Evolutionary conservation across 2,797 vertebrate species (phyloP).

Genomic region (Neostethus bicornis): DNA sequence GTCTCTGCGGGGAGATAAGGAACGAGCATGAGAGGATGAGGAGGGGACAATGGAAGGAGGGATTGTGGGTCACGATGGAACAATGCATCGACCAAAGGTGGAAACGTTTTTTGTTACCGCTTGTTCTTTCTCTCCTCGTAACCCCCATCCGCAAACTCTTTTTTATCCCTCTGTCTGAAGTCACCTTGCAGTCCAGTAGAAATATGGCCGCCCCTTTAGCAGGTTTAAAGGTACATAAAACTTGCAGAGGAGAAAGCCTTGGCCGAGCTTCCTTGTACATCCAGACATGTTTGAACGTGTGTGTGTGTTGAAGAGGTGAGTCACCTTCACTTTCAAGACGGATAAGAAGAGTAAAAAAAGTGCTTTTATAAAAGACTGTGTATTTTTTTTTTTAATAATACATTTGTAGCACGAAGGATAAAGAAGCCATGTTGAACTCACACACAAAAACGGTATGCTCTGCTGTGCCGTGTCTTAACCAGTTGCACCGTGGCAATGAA

Average conservation of each 20-base stretch:
- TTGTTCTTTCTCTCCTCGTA: constrained; percentile 52
- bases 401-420: constrained; percentile 42
- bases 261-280: constrained; percentile 20
- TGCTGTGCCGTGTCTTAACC: constrained; percentile 29
- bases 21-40: constrained; percentile 51
- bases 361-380: constrained; percentile 45
- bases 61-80: constrained; percentile 42
- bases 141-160: constrained; percentile 9
- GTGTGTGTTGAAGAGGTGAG: constrained; percentile 34
- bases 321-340: constrained; percentile 49
- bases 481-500: constrained; percentile 36
- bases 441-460: constrained; percentile 28
- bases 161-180: constrained; percentile 29
- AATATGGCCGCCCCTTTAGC: constrained; percentile 58
- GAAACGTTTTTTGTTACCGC: constrained; percentile 35
- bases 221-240: constrained; percentile 71
- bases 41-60: constrained; percentile 47
- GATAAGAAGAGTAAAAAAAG: constrained; percentile 28
- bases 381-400: constrained; percentile 50
- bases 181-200: constrained; percentile 69
- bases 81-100: constrained; percentile 56
- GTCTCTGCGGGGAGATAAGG: constrained; percentile 66
- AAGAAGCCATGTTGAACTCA: constrained; percentile 3
- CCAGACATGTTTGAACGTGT: constrained; percentile 20
- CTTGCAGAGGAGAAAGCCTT: constrained; percentile 33